phyloP scores from a whole-genome alignment of 2,113 vertebrate species.

The Tychaedon coryphoeus region DNA sequence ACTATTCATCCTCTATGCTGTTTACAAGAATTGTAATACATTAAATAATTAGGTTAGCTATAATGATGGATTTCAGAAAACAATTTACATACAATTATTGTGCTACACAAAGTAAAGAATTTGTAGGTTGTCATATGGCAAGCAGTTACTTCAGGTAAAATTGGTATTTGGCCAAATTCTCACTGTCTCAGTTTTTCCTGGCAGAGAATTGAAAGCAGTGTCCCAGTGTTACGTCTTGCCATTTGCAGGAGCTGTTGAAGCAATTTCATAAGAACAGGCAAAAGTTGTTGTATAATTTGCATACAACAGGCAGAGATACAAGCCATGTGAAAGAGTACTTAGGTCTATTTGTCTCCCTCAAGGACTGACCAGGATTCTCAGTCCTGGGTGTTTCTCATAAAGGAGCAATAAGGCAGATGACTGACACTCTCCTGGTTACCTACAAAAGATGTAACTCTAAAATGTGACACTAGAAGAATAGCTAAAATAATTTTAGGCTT shows the following conservation, averaged over 20 bases:
- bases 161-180: neutral
- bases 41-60: neutral
- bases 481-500: neutral
- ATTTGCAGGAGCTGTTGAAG: neutral
- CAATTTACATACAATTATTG: conserved; percentile 28
- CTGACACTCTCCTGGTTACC: neutral
- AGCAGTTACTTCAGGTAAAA: neutral
- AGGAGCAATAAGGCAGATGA: neutral
- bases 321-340: neutral
- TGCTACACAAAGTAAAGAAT: conserved; percentile 28
- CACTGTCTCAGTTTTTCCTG: neutral
- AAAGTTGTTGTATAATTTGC: neutral
- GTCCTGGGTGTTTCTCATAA: neutral
- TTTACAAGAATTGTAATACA: neutral
- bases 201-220: neutral
- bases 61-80: conserved; percentile 22
- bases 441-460: neutral
- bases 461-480: neutral
- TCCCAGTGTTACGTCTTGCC: neutral
- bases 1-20: neutral
- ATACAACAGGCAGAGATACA: neutral
- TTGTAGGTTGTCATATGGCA: neutral
- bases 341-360: neutral
- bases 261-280: neutral
- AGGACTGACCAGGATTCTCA: neutral